Base-by-base conservation (phyloP, 2,888 invertebrate genomes). In the Nudaria mundana region DNA sequence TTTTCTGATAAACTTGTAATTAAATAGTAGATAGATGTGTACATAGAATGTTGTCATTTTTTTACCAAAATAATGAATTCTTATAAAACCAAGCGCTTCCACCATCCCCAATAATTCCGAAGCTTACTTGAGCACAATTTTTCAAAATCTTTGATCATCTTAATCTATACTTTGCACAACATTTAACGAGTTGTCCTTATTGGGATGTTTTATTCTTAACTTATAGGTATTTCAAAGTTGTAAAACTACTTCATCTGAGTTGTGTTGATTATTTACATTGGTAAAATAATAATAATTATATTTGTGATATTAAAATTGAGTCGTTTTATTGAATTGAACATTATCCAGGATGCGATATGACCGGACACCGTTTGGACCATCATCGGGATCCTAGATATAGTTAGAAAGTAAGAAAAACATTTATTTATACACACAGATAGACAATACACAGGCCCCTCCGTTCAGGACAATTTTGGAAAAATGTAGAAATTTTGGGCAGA, bases 261-360 rank as follows among this genome's bases (percentile, higher is more conserved):
- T 83, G 81, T 74, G 68, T 80, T 71, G 76, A 63, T 73, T 80
- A 71, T 84, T 84, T 85, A 84, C 81, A 81, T 82, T 81, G 72
- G 76, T 72, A 83, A 76, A 83, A 82, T 20, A 20, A 18, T 83
- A 84, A 83, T 84, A 81, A 82, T 84, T 83, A 82, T 85, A 83
- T 83, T 85, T 85, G 84, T 84, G 81, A 83, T 81, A 82, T 76
- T 71, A 71, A 49, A 56, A 37, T 18, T 20, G 24, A 18, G 43
- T 37, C 45, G 48, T 56, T 55, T 55, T 48, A 52, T 65, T 63
- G 30, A 1, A 10, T 5, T 10, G 2, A 3, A 24, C n/a, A 3
- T 30, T 6, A 6, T 30, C n/a, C n/a, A n/a, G n/a, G n/a, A n/a
- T n/a, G n/a, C 16, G 5, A 16, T 29, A 8, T 29, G 10, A 16